Conservation (phyloP, 2,888 invertebrate species). For the Myopa testacea region DNA sequence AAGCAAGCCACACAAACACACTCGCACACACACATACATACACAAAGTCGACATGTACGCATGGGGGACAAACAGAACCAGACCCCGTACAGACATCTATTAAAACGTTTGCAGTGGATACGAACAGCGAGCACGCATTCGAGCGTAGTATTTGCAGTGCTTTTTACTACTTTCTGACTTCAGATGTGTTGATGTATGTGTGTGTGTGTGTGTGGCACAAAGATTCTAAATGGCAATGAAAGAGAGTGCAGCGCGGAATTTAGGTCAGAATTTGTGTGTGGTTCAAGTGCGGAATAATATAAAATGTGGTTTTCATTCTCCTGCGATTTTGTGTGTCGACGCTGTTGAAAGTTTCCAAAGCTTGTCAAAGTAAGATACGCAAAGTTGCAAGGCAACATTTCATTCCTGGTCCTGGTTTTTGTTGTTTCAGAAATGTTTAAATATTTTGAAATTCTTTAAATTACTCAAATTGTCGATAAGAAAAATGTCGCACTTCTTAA, state of each 20-base stretch:
- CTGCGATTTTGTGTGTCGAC: too few species aligned
- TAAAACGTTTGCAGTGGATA: background rate
- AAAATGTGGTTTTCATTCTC: background rate
- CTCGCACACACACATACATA: background rate
- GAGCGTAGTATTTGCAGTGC: background rate
- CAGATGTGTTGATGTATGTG: background rate
- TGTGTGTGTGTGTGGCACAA: background rate
- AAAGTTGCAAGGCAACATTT: too few species aligned
- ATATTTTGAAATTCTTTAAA: too few species aligned
- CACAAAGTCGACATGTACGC: background rate
- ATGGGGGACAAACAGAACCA: too few species aligned
- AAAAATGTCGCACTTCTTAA: too few species aligned
- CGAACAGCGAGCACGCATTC: background rate
- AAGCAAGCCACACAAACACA: background rate
- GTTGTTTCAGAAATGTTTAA: too few species aligned
- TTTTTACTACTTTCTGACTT: background rate
- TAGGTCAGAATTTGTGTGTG: conserved; percentile 12
- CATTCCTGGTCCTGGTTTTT: too few species aligned
- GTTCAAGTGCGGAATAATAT: conserved; percentile 1
- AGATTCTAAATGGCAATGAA: conserved; percentile 2
- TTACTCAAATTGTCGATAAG: too few species aligned
- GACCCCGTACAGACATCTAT: background rate
- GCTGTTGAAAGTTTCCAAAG: too few species aligned
- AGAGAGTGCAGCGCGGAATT: background rate
- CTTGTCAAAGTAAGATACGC: too few species aligned